These are phyloP conservation scores for Heterohyrax brucei DNA, from an alignment of 2,797 vertebrate species.

Conservation along the genomic window DNA sequence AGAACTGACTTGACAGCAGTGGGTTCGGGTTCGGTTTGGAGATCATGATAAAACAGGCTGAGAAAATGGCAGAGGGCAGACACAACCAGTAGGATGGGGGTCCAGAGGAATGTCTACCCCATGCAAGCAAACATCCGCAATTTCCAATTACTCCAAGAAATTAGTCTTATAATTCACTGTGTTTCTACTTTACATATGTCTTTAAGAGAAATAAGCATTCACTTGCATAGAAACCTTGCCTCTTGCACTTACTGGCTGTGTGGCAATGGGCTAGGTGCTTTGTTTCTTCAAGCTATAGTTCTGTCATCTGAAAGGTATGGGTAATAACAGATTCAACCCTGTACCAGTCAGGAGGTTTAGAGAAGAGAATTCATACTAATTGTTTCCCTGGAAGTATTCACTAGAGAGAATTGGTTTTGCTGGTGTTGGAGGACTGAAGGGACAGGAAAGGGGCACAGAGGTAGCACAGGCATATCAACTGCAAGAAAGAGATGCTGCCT, in stretches of 20 bases:
- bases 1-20: too few species aligned
- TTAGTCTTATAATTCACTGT: neutral
- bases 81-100: neutral
- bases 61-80: neutral
- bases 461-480: neutral
- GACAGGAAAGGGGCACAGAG: neutral
- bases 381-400: neutral
- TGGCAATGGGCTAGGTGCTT: neutral
- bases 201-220: neutral
- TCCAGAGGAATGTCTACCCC: neutral
- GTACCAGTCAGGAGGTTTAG: neutral
- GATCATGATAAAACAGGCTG: neutral
- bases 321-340: neutral
- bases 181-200: neutral
- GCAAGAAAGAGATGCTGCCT: neutral
- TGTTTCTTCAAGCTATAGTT: neutral
- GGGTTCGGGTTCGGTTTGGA: neutral
- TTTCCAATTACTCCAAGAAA: neutral
- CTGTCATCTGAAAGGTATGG: neutral
- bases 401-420: neutral
- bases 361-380: conserved; percentile 13
- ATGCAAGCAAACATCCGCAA: neutral
- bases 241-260: neutral
- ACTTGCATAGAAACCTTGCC: neutral
- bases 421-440: neutral